These are phyloP conservation scores for Zaprionus davidi DNA, from an alignment of 1,140 invertebrate species.

Conservation along the genomic window DNA sequence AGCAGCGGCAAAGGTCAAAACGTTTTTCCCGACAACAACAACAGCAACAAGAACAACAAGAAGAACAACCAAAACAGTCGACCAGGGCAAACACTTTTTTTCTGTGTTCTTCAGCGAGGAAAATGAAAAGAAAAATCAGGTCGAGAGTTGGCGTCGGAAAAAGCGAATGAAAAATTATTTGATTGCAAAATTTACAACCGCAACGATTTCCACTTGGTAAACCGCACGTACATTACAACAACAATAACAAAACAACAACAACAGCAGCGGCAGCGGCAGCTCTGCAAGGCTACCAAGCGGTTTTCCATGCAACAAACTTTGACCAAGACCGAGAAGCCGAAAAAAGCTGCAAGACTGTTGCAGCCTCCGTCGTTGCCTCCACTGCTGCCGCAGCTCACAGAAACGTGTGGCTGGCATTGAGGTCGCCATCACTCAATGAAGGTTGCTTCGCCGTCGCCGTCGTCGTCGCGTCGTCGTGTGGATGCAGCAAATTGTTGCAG, in stretches of 20 bases:
- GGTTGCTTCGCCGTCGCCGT: slow-evolving; percentile 50
- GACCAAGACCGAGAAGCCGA: slow-evolving; percentile 80
- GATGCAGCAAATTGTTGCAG: slow-evolving; percentile 74
- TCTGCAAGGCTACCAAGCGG: slow-evolving; percentile 42
- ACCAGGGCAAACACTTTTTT: slow-evolving; percentile 66
- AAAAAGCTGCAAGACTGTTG: slow-evolving; percentile 33
- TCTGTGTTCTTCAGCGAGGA: slow-evolving; percentile 24
- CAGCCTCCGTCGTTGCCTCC: slow-evolving; percentile 35
- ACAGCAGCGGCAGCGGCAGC: slow-evolving; percentile 22
- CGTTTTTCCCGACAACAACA: slow-evolving; percentile 54
- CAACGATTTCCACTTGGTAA: slow-evolving; percentile 69
- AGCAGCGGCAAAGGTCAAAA: slow-evolving; percentile 76
- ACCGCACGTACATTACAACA: slow-evolving; percentile 62
- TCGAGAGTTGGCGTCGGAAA: slow-evolving; percentile 66
- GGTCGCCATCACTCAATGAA: slow-evolving; percentile 77
- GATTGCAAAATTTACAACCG: slow-evolving; percentile 80
- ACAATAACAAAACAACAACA: slow-evolving; percentile 34
- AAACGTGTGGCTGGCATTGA: slow-evolving; percentile 78
- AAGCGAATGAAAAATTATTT: slow-evolving; percentile 81
- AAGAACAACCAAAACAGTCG: slow-evolving; percentile 34
- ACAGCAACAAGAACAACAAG: no score
- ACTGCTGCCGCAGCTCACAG: neutral
- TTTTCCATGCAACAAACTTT: slow-evolving; percentile 64
- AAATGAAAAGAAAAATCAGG: slow-evolving; percentile 81
- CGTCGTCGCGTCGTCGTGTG: slow-evolving; percentile 44